These are phyloP conservation scores for Eleutherodactylus coqui DNA, from an alignment of 2,797 vertebrate species.

Conservation along the genomic window DNA sequence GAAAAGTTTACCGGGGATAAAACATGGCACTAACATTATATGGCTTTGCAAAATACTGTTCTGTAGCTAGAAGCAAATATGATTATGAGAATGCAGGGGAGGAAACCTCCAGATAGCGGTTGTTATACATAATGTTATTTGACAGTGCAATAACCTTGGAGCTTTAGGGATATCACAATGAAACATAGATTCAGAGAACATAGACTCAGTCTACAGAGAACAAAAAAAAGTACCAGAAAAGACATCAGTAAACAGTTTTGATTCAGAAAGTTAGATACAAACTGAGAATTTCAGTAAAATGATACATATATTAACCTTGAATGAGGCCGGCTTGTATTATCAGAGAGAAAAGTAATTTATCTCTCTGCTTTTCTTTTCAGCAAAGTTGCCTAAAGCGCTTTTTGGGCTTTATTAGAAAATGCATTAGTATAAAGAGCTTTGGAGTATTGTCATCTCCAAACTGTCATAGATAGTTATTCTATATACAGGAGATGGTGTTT, in stretches of 20 bases:
- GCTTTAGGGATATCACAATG: slow-evolving; percentile 29
- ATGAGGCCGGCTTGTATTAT: slow-evolving; percentile 27
- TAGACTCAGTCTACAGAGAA: slow-evolving; percentile 40
- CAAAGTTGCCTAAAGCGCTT: slow-evolving; percentile 6
- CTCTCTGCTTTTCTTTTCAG: slow-evolving; percentile 2
- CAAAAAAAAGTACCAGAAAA: slow-evolving; percentile 34
- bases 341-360: slow-evolving; percentile 32
- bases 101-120: slow-evolving; percentile 34
- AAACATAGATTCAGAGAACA: slow-evolving; percentile 35
- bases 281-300: slow-evolving; percentile 15
- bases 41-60: slow-evolving; percentile 14
- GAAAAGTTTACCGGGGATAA: slow-evolving; percentile 3
- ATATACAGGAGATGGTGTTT: not conserved
- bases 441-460: slow-evolving; percentile 15
- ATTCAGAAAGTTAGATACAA: slow-evolving; percentile 28
- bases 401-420: slow-evolving; percentile 19
- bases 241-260: slow-evolving; percentile 34
- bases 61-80: not conserved
- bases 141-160: slow-evolving; percentile 51
- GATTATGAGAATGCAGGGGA: slow-evolving; percentile 30
- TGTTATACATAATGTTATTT: slow-evolving; percentile 35
- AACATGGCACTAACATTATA: not conserved
- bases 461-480: slow-evolving; percentile 4
- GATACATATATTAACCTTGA: slow-evolving; percentile 43
- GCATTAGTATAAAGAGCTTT: slow-evolving; percentile 4